Conservation (phyloP, 2,797 vertebrate species). For the Eurystomus glaucurus region DNA sequence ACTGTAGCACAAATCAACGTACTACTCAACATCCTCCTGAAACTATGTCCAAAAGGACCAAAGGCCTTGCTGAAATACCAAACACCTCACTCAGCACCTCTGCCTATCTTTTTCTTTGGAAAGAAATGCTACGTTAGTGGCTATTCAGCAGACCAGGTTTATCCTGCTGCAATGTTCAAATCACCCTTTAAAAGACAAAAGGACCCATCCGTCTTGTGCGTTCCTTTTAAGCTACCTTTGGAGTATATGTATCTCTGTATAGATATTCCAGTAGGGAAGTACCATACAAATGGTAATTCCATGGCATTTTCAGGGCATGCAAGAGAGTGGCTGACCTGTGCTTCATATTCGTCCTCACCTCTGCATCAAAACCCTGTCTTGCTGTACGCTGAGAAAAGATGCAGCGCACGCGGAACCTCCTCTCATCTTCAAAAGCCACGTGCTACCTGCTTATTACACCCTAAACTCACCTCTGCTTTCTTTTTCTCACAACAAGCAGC, state of each 20-base stretch:
- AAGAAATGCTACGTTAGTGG: not conserved
- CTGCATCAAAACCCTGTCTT: not conserved
- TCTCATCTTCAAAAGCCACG: not conserved
- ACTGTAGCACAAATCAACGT: not conserved
- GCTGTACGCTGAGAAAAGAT: not conserved
- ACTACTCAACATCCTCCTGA: not conserved
- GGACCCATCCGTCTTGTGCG: not conserved
- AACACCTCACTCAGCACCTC: not conserved
- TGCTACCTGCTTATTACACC: not conserved
- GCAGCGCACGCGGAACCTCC: not conserved
- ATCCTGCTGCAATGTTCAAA: not conserved
- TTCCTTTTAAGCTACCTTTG: not conserved
- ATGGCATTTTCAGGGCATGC: not conserved
- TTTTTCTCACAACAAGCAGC: not conserved
- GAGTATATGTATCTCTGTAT: not conserved
- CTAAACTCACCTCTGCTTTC: not conserved
- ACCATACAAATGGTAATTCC: not conserved
- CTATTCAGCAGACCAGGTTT: not conserved
- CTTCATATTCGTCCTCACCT: not conserved
- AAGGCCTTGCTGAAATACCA: not conserved
- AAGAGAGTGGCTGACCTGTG: not conserved
- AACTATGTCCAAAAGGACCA: not conserved
- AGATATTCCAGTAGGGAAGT: not conserved
- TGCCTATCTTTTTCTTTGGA: not conserved
- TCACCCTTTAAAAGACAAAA: not conserved